A percentile compares a stretch with the other conserved stretches of the same genome.
Conservation (phyloP, 2,888 invertebrate species). For the Coecobrya sp. region DNA sequence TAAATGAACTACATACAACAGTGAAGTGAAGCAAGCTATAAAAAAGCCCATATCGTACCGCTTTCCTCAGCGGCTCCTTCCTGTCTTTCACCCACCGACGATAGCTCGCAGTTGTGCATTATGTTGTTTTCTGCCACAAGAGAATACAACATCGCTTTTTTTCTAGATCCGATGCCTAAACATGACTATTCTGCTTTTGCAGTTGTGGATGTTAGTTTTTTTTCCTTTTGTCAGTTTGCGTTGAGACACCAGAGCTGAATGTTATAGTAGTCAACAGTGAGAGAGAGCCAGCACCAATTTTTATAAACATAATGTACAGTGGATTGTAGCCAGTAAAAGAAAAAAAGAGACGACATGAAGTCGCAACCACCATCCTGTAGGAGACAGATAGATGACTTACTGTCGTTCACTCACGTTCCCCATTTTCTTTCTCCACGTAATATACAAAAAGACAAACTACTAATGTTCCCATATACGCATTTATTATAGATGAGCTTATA, state of each 20-base stretch:
- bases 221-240: not conserved
- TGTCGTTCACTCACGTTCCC: slow-evolving; percentile 58
- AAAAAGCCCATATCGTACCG: not conserved
- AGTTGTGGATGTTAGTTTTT: not conserved
- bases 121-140: not conserved
- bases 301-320: slow-evolving; percentile 38
- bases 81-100: slow-evolving; percentile 73
- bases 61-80: slow-evolving; percentile 70
- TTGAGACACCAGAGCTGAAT: not conserved
- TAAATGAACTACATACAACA: too few relatives aligned
- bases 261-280: not conserved
- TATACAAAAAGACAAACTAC: not conserved
- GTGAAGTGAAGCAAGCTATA: too few relatives aligned
- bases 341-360: slow-evolving; percentile 73
- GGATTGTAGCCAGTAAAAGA: slow-evolving; percentile 24
- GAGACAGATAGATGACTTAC: slow-evolving; percentile 78
- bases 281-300: slow-evolving; percentile 32
- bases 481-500: not conserved
- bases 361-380: slow-evolving; percentile 67
- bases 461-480: not conserved
- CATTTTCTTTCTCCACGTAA: not conserved
- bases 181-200: not conserved
- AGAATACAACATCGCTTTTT: not conserved
- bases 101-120: slow-evolving; percentile 43
- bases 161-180: not conserved